phyloP scores from a whole-genome alignment of 2,797 vertebrate species.

The Peromyscus eremicus region DNA sequence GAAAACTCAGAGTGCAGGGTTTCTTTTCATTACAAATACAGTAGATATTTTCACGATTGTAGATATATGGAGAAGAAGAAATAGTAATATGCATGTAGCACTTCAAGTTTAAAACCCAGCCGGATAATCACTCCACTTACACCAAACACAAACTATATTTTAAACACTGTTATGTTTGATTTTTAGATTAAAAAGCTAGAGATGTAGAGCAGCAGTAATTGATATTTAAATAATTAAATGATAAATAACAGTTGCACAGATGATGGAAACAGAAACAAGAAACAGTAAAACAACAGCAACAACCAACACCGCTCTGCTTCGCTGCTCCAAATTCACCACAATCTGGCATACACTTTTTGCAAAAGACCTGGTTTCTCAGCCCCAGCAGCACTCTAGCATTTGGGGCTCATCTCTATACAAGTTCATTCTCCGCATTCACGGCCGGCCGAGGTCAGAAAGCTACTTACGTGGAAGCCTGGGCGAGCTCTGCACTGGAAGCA shows the following conservation, averaged over 20 bases:
- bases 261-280: neutral
- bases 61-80: neutral
- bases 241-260: neutral
- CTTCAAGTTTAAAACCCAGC: neutral
- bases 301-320: neutral
- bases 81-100: neutral
- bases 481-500: conserved; percentile 32
- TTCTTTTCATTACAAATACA: conserved; percentile 40
- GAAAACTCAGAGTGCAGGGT: neutral
- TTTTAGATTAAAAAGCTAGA: neutral
- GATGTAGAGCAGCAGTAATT: neutral
- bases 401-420: conserved; percentile 67
- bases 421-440: conserved; percentile 52
- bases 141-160: neutral
- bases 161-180: neutral
- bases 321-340: neutral
- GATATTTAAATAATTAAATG: conserved; percentile 1
- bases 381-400: neutral
- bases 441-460: conserved; percentile 12
- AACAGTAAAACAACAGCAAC: neutral
- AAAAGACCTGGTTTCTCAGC: neutral
- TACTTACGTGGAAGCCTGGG: conserved; percentile 84
- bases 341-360: neutral
- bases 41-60: neutral
- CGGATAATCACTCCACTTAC: neutral